Conservation (phyloP, 2,888 invertebrate genomes). For the Trachelus troglodyta region DNA sequence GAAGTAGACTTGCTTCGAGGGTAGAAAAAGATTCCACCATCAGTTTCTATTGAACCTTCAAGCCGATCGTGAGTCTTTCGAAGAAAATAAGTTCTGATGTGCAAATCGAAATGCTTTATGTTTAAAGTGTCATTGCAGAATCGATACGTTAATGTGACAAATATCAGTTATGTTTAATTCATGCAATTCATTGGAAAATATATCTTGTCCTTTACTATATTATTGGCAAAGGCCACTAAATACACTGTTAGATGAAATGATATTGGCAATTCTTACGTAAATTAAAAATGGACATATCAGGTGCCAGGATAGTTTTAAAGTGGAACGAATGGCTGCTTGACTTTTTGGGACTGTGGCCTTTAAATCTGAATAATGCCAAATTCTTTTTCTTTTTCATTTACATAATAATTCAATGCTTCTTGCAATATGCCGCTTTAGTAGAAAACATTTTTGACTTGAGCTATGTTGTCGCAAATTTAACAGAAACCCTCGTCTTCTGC, state of each 20-base stretch:
- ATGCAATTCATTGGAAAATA: neutral
- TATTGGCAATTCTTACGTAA: neutral
- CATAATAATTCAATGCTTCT: neutral
- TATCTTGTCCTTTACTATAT: too few relatives aligned
- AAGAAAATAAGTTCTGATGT: neutral
- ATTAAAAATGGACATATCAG: neutral
- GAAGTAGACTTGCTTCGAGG: neutral
- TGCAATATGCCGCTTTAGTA: neutral
- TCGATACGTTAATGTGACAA: neutral
- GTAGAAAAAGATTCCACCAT: neutral
- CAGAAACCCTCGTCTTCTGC: neutral
- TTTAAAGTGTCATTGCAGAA: neutral
- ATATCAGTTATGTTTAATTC: neutral
- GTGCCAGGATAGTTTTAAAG: neutral
- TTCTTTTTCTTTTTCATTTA: neutral
- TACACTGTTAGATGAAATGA: too few relatives aligned
- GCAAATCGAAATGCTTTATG: neutral
- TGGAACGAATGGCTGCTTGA: neutral
- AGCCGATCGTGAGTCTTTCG: neutral
- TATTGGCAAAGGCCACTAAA: neutral
- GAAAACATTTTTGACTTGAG: neutral
- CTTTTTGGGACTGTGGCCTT: constrained; percentile 2
- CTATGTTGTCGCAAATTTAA: neutral
- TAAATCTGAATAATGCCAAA: neutral
- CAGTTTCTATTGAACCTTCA: neutral